phyloP scores from a whole-genome alignment of 2,113 vertebrate genomes.

The Peromyscus maniculatus region DNA sequence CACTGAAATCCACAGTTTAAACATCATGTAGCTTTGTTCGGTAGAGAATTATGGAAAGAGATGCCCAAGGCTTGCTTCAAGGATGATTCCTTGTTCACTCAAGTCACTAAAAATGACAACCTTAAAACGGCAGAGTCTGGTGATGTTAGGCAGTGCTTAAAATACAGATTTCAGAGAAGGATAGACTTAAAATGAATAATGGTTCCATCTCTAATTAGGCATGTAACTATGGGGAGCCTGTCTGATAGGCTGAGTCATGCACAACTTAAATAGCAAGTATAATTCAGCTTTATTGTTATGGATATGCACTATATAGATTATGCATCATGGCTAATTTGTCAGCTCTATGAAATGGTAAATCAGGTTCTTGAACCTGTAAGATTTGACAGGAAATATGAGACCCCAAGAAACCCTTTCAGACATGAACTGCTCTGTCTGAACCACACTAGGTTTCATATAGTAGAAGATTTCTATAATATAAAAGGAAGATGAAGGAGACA shows the following conservation, averaged over 20 bases:
- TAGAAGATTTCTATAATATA: constrained; percentile 17
- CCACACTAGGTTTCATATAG: neutral
- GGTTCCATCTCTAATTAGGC: neutral
- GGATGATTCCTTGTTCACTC: neutral
- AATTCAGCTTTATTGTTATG: neutral
- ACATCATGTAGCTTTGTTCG: neutral
- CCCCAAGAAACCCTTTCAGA: neutral
- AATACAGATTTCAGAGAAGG: neutral
- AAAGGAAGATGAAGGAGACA: neutral
- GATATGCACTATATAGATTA: neutral
- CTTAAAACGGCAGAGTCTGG: neutral
- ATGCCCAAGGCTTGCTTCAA: neutral
- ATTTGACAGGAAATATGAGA: neutral
- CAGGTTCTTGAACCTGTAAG: neutral
- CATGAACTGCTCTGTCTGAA: neutral
- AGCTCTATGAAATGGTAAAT: neutral
- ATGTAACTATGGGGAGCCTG: neutral
- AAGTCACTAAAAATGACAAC: neutral
- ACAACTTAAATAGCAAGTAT: neutral
- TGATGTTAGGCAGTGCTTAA: neutral
- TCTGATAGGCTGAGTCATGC: neutral
- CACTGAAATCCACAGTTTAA: neutral
- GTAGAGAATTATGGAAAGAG: neutral
- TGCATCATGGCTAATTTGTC: neutral
- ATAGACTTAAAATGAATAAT: neutral